Base-by-base conservation (phyloP, 2,888 invertebrate species). In the Zaprionus bogoriensis region DNA sequence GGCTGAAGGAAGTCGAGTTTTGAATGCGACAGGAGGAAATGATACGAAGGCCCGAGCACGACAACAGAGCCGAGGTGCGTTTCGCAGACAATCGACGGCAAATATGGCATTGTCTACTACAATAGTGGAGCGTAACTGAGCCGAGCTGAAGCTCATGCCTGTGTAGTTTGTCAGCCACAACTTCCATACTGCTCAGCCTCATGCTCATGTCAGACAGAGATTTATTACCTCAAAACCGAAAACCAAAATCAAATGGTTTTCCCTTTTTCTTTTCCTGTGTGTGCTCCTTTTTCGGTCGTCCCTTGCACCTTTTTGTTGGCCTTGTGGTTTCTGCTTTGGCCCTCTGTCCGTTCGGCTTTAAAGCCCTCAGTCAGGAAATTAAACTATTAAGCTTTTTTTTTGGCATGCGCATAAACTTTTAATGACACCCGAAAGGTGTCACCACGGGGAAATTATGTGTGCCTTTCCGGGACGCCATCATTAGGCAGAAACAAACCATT, bases 381-480 rank as follows among this genome's bases (percentile, higher is more conserved):
- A 80, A 84, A 80, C 80, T 81, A 81, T 84, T 80, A 83, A 67
- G 63, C 25, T 53, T 62, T 59, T 59, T 9, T 25, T n/a, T 63
- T 58, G n/a, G n/a, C 58, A 67, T 61, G 57, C 46, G 30, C 81
- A 62, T 72, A 62, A 81, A 84, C 44, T 81, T 71, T 78, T 82
- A 82, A 84, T 84, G 79, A 45, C 66, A 67, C 53, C 82, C 65
- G 57, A 64, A 78, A 70, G 70, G 63, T 68, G 67, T 51, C 64
- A 17, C n/a, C 30, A 51, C 55, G 27, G 17, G 42, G 58, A 63
- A 72, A 81, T 67, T 62, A 72, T 71, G 58, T 51, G 23, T 30
- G 25, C 48, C n/a, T 17, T 14, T 44, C 27, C 27, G 10, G 7
- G 7, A 3, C 22, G 3, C 1, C 3, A 10, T 5, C 25, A n/a